These are phyloP conservation scores for Crambe crambe DNA, from an alignment of 37 sponge, comb jelly and placozoan species.

Conservation along the genomic window DNA sequence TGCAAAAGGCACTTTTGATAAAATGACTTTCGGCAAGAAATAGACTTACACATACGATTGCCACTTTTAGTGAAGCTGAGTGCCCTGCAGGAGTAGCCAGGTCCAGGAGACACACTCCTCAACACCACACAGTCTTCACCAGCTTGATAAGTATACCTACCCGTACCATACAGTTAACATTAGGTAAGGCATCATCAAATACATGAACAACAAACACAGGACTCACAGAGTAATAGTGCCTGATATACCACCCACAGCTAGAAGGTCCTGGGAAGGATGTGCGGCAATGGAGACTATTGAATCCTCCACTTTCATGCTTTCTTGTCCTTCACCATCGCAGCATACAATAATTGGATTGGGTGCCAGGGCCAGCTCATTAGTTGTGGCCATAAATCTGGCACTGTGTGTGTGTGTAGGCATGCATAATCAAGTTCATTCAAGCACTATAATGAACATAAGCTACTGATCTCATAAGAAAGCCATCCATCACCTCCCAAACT, in stretches of 20 bases:
- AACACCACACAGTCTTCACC: conserved; percentile 8
- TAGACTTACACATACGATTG: conserved; percentile 31
- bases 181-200: background rate
- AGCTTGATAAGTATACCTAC: conserved; percentile 31
- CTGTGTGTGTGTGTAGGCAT: too few relatives aligned
- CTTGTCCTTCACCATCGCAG: too few relatives aligned
- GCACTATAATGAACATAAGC: too few relatives aligned
- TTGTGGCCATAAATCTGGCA: too few relatives aligned
- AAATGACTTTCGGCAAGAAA: background rate
- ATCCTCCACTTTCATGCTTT: too few relatives aligned
- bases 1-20: background rate
- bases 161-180: background rate
- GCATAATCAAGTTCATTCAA: too few relatives aligned
- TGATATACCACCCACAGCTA: conserved; percentile 41
- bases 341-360: too few relatives aligned
- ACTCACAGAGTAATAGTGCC: conserved; percentile 60
- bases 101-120: background rate
- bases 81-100: conserved; percentile 48
- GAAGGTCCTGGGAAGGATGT: conserved; percentile 34
- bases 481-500: too few relatives aligned
- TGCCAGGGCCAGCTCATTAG: too few relatives aligned
- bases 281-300: conserved; percentile 31
- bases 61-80: conserved; percentile 50
- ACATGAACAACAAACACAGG: background rate
- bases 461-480: too few relatives aligned